phyloP scores from a whole-genome alignment of 2,797 vertebrate genomes.

The Anolis apletophallus region DNA sequence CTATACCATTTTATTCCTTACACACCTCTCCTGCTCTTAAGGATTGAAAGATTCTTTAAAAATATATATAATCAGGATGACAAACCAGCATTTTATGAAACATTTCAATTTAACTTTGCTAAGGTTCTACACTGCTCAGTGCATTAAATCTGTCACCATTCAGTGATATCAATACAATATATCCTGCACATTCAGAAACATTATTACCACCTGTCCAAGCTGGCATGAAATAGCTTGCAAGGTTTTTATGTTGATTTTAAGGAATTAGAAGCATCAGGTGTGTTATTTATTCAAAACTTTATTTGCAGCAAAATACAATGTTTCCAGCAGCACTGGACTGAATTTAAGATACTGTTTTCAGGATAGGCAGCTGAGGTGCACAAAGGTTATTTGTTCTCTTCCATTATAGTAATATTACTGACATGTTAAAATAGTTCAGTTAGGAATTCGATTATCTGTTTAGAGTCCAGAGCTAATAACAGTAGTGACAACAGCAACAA shows the following conservation, averaged over 20 bases:
- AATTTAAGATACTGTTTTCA: constrained; percentile 57
- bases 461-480: neutral
- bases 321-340: constrained; percentile 49
- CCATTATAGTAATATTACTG: constrained; percentile 21
- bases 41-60: constrained; percentile 50
- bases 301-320: constrained; percentile 59
- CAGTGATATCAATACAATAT: constrained; percentile 41
- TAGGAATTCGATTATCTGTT: neutral
- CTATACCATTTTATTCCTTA: constrained; percentile 32
- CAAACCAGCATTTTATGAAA: constrained; percentile 47
- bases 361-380: constrained; percentile 43
- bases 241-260: constrained; percentile 72
- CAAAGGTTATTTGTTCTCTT: constrained; percentile 28
- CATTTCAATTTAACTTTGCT: constrained; percentile 57
- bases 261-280: constrained; percentile 65
- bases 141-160: constrained; percentile 41
- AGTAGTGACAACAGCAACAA: neutral
- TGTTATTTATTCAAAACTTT: constrained; percentile 72
- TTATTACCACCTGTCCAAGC: constrained; percentile 65
- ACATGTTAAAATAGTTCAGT: constrained; percentile 29
- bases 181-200: constrained; percentile 62
- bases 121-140: constrained; percentile 42
- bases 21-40: constrained; percentile 40
- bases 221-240: constrained; percentile 71
- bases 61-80: constrained; percentile 42